These are phyloP conservation scores for Mya arenaria DNA, from an alignment of 1,140 invertebrate species.

Conservation along the genomic window DNA sequence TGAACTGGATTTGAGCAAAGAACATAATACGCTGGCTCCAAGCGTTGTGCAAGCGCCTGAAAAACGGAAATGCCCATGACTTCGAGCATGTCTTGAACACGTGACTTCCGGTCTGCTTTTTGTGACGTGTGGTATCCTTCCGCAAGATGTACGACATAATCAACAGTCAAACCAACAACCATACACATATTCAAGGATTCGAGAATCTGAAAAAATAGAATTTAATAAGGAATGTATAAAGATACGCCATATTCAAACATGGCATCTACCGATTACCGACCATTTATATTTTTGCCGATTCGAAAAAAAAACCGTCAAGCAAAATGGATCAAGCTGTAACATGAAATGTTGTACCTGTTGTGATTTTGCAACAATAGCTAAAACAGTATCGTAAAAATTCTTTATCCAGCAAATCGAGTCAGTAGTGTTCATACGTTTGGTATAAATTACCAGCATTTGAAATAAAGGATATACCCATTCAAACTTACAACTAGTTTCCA, in stretches of 20 bases:
- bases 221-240: conserved; percentile 27
- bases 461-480: no score
- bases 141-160: conserved; percentile 78
- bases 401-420: not conserved
- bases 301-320: no score
- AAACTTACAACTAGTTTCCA: conserved; percentile 69
- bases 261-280: no score
- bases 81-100: conserved; percentile 73
- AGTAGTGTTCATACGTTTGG: no score
- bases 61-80: conserved; percentile 73
- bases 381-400: not conserved
- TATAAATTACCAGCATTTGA: no score
- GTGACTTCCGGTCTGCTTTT: conserved; percentile 66
- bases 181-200: conserved; percentile 75
- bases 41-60: conserved; percentile 72
- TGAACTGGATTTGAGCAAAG: conserved; percentile 68
- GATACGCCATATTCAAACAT: not conserved
- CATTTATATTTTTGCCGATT: not conserved
- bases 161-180: conserved; percentile 76
- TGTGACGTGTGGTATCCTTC: conserved; percentile 74
- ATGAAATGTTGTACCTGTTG: no score
- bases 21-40: conserved; percentile 73
- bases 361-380: no score
- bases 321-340: no score
- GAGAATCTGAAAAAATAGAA: conserved; percentile 73